These are phyloP conservation scores for Girardinus metallicus DNA, from an alignment of 2,797 vertebrate genomes.

Conservation along the genomic window DNA sequence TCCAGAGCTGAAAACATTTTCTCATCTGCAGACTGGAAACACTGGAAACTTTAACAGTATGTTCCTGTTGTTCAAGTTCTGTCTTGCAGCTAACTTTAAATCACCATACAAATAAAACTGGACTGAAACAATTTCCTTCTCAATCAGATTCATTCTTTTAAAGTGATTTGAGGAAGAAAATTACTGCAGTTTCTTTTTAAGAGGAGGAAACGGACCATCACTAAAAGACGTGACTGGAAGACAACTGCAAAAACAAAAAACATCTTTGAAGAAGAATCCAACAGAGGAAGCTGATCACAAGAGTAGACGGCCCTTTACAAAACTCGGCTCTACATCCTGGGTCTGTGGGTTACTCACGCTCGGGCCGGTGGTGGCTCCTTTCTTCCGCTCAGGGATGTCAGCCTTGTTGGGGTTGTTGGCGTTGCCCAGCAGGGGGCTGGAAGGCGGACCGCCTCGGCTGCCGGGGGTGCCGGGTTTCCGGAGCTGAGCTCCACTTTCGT, in stretches of 20 bases:
- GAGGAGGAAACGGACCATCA: not conserved
- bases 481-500: constrained; percentile 87
- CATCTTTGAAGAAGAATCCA: not conserved
- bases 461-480: constrained; percentile 86
- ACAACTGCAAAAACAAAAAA: not conserved
- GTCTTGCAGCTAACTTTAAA: not conserved
- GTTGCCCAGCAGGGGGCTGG: constrained; percentile 94
- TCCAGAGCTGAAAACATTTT: not conserved
- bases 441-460: constrained; percentile 85
- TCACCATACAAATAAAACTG: not conserved
- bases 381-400: constrained; percentile 96
- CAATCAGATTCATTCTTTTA: not conserved
- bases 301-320: not conserved
- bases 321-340: not conserved
- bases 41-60: not conserved
- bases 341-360: constrained; percentile 79
- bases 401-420: constrained; percentile 98
- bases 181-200: not conserved
- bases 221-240: not conserved
- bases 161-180: not conserved
- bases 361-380: constrained; percentile 87
- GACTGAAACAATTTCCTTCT: not conserved
- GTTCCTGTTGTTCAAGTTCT: not conserved
- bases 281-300: not conserved
- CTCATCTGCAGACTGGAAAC: not conserved